Conservation (phyloP, 2,888 invertebrate species). For the Flexamia atlantica region DNA sequence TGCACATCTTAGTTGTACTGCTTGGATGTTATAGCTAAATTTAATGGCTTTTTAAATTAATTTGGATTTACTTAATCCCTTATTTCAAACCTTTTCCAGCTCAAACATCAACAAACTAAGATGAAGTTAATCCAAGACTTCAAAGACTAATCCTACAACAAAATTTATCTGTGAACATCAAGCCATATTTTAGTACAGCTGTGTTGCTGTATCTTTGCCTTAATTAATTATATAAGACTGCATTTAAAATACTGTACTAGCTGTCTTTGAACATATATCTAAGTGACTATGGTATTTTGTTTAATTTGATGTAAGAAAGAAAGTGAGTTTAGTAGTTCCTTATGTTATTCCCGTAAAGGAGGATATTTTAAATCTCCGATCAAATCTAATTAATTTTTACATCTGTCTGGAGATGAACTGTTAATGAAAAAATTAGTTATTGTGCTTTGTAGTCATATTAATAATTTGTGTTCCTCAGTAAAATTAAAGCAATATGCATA, state of each 20-base stretch:
- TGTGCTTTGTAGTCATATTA: not conserved
- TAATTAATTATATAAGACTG: conserved; percentile 22
- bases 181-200: not conserved
- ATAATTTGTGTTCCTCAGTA: too few relatives aligned
- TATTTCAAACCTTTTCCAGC: not conserved
- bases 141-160: too few relatives aligned
- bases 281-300: not conserved
- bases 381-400: not conserved
- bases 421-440: not conserved
- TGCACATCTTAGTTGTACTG: too few relatives aligned
- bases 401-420: too few relatives aligned
- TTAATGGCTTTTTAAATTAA: too few relatives aligned
- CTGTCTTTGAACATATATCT: conserved; percentile 1
- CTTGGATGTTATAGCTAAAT: too few relatives aligned
- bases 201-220: conserved; percentile 10
- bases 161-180: not conserved
- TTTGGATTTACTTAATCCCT: too few relatives aligned
- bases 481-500: too few relatives aligned
- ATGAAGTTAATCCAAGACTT: conserved; percentile 5
- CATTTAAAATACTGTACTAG: conserved; percentile 10
- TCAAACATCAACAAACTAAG: conserved; percentile 1
- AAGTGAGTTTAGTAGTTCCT: conserved; percentile 25
- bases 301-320: not conserved
- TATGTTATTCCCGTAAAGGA: not conserved
- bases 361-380: not conserved